A percentile compares a stretch with the other conserved stretches of the same genome.
Evolutionary conservation across 30 jellyfish, hydroid and myxozoan species (phyloP).

Genomic region (Calvadosia cruxmelitensis): DNA sequence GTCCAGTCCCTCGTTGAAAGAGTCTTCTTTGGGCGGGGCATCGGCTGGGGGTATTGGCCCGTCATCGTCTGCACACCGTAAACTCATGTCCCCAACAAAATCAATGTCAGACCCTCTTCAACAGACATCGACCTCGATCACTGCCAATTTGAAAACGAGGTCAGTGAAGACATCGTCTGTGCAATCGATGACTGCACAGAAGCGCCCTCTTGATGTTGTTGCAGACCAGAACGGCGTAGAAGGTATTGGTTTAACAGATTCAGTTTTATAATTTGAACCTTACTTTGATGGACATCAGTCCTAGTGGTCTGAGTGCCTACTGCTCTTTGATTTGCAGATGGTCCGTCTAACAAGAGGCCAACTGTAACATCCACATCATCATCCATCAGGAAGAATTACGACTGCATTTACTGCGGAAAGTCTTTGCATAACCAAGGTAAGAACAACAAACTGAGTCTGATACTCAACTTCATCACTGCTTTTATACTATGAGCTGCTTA

Average conservation of each 20-base stretch:
- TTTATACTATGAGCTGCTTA: no score
- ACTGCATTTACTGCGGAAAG: conserved; percentile 75
- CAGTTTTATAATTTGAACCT: conserved; percentile 19
- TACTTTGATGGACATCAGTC: not conserved
- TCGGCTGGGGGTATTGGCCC: conserved; percentile 14
- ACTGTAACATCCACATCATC: conserved; percentile 70
- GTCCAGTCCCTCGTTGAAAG: conserved; percentile 23
- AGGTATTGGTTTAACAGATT: conserved; percentile 13
- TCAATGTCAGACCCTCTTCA: conserved; percentile 33
- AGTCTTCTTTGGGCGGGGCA: not conserved
- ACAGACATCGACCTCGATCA: conserved; percentile 53
- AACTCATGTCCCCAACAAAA: conserved; percentile 58
- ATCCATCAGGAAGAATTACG: conserved; percentile 67
- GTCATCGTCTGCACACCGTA: conserved; percentile 36
- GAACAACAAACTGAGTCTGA: no score
- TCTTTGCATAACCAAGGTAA: conserved; percentile 75
- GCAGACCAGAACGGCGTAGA: conserved; percentile 51
- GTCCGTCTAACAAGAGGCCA: conserved; percentile 76
- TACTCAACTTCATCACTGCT: no score
- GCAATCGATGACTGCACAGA: conserved; percentile 42
- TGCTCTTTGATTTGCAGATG: conserved; percentile 15
- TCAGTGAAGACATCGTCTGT: conserved; percentile 34
- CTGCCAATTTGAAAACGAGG: conserved; percentile 66
- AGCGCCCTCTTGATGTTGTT: conserved; percentile 71
- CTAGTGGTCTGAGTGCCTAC: not conserved